Evolutionary conservation across 2,888 invertebrate genomes (phyloP).

Genomic region (Platynereis dumerilii): DNA sequence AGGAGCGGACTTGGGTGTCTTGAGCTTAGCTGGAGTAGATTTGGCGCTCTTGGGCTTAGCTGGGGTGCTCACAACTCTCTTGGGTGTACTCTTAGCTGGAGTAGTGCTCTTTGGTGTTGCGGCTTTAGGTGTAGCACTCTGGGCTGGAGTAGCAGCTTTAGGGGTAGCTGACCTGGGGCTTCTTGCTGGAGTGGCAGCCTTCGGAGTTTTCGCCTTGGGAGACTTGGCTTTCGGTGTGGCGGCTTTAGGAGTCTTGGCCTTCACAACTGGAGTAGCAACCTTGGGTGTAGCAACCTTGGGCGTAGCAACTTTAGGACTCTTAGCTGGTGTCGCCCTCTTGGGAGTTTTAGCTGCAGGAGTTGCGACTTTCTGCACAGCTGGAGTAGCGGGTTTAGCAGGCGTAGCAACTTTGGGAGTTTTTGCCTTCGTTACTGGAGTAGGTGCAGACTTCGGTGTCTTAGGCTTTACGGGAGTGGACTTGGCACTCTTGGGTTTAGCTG

Average conservation of each 20-base stretch:
- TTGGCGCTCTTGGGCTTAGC: not conserved
- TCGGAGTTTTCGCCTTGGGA: not conserved
- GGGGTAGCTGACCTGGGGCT: not conserved
- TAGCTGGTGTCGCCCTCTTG: not conserved
- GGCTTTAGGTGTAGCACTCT: not conserved
- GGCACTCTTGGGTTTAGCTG: slow-evolving; percentile 30
- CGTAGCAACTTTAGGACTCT: not conserved
- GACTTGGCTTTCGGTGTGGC: not conserved
- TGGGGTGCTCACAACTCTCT: not conserved
- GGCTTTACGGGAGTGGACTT: slow-evolving; percentile 25
- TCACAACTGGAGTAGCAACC: not conserved
- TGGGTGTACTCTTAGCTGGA: not conserved
- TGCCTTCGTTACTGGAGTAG: not conserved
- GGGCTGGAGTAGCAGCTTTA: not conserved
- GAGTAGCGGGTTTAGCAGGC: not conserved
- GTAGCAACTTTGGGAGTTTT: not conserved
- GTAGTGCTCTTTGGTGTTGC: not conserved
- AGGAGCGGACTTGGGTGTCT: not conserved
- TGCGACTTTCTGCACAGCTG: not conserved
- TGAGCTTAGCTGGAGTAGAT: not conserved
- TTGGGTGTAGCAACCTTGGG: not conserved
- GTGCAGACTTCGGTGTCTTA: slow-evolving; percentile 18
- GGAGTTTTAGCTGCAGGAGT: slow-evolving; percentile 1
- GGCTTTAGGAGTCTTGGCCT: not conserved
- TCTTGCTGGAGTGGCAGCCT: slow-evolving; percentile 8